Conservation (phyloP, 1,140 invertebrate genomes). For the Lordiphosa clarofinis region DNA sequence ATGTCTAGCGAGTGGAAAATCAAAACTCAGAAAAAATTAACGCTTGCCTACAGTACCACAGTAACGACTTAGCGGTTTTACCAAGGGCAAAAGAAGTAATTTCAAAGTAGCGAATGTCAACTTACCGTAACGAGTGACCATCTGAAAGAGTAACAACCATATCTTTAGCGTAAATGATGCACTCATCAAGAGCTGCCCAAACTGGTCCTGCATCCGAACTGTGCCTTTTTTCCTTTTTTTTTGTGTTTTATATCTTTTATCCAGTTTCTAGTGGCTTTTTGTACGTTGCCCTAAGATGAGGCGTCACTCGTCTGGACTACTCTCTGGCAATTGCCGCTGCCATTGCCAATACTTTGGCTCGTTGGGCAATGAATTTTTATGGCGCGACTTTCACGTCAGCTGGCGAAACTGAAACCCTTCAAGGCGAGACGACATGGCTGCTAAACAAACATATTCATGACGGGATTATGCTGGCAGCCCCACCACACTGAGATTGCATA, state of each 20-base stretch:
- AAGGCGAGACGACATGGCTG: slow-evolving; percentile 43
- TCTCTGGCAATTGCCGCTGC: slow-evolving; percentile 53
- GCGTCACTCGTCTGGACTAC: slow-evolving; percentile 35
- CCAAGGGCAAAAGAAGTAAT: too few species aligned
- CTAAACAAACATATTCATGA: slow-evolving; percentile 75
- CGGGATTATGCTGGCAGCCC: slow-evolving; percentile 53
- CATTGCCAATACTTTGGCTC: slow-evolving; percentile 54
- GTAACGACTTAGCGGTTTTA: too few species aligned
- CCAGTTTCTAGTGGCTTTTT: slow-evolving; percentile 30
- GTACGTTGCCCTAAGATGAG: slow-evolving; percentile 7
- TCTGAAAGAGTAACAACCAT: too few species aligned
- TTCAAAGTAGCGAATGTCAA: too few species aligned
- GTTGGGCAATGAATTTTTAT: slow-evolving; percentile 75
- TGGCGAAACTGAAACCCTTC: slow-evolving; percentile 4
- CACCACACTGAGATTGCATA: slow-evolving; percentile 34
- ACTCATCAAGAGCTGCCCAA: slow-evolving; percentile 1
- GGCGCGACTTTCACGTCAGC: slow-evolving; percentile 60
- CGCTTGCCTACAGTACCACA: too few species aligned
- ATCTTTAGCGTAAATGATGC: slow-evolving; percentile 33
- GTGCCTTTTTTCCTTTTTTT: slow-evolving; percentile 26
- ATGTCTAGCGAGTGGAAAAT: neutral
- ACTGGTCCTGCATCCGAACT: slow-evolving; percentile 22
- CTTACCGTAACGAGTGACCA: too few species aligned
- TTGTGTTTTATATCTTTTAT: slow-evolving; percentile 21
- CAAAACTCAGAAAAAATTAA: neutral